phyloP scores from a whole-genome alignment of 2,888 invertebrate genomes.

The Tetragonisca angustula region DNA sequence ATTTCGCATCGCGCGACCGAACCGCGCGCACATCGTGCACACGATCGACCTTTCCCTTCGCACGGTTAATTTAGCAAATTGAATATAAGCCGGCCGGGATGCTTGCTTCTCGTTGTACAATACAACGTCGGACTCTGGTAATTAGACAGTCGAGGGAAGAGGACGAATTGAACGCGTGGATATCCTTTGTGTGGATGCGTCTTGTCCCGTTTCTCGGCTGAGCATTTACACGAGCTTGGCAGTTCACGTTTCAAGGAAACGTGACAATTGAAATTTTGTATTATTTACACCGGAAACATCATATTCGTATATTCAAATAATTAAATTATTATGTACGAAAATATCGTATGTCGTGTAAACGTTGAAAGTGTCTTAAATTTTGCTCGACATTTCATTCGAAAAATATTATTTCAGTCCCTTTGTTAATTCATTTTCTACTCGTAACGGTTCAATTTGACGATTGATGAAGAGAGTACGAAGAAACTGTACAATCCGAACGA shows the following conservation, averaged over 20 bases:
- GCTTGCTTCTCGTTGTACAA: not conserved
- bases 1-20: slow-evolving; percentile 31
- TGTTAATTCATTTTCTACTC: too few species aligned
- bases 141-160: slow-evolving; percentile 13
- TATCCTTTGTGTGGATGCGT: not conserved
- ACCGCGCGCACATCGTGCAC: not conserved
- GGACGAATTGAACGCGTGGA: not conserved
- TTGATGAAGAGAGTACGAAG: too few species aligned
- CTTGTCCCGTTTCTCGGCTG: not conserved
- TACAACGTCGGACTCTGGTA: not conserved
- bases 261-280: not conserved
- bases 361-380: too few species aligned
- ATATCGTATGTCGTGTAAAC: too few species aligned
- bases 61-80: slow-evolving; percentile 54
- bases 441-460: too few species aligned
- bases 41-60: slow-evolving; percentile 22
- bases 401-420: too few species aligned
- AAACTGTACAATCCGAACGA: too few species aligned
- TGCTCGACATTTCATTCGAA: too few species aligned
- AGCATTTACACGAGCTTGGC: slow-evolving; percentile 15
- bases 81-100: slow-evolving; percentile 24
- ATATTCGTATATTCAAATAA: too few species aligned
- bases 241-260: not conserved
- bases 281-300: not conserved
- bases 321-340: too few species aligned